Evolutionary conservation across 2,797 vertebrate species (phyloP).

Genomic region (Coilia nasus): DNA sequence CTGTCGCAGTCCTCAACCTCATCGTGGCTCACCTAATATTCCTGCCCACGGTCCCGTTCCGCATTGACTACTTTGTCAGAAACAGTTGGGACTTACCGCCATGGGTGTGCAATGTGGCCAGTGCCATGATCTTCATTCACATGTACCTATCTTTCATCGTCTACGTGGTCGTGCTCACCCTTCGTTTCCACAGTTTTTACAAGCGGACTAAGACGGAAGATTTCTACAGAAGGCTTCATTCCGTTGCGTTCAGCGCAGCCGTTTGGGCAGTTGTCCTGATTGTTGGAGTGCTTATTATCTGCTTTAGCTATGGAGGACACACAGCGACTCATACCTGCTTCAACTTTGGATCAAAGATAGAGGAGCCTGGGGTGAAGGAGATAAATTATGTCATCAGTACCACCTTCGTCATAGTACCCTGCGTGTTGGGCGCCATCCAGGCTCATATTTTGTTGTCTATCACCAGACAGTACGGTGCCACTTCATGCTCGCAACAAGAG

Average conservation of each 20-base stretch:
- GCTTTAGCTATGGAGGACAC: slow-evolving; percentile 70
- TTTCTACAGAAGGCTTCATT: slow-evolving; percentile 77
- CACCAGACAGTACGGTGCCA: slow-evolving; percentile 62
- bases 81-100: slow-evolving; percentile 63
- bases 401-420: slow-evolving; percentile 61
- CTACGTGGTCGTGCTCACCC: slow-evolving; percentile 82
- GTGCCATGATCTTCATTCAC: slow-evolving; percentile 88
- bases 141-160: slow-evolving; percentile 90
- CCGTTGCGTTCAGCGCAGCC: slow-evolving; percentile 65
- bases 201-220: slow-evolving; percentile 68
- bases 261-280: slow-evolving; percentile 79
- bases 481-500: slow-evolving; percentile 79
- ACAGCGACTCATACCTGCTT: slow-evolving; percentile 64
- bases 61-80: slow-evolving; percentile 80
- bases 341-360: slow-evolving; percentile 69
- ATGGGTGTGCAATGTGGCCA: slow-evolving; percentile 78
- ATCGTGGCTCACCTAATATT: slow-evolving; percentile 85
- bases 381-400: slow-evolving; percentile 78
- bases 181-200: slow-evolving; percentile 81
- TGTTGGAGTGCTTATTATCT: slow-evolving; percentile 60
- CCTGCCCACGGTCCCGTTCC: slow-evolving; percentile 87
- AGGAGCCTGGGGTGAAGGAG: accelerated
- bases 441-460: slow-evolving; percentile 71
- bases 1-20: slow-evolving; percentile 84
- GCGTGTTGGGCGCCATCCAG: slow-evolving; percentile 74